Evolutionary conservation across 2,113 vertebrate species (phyloP).

Genomic region (Budorcas taxicolor): DNA sequence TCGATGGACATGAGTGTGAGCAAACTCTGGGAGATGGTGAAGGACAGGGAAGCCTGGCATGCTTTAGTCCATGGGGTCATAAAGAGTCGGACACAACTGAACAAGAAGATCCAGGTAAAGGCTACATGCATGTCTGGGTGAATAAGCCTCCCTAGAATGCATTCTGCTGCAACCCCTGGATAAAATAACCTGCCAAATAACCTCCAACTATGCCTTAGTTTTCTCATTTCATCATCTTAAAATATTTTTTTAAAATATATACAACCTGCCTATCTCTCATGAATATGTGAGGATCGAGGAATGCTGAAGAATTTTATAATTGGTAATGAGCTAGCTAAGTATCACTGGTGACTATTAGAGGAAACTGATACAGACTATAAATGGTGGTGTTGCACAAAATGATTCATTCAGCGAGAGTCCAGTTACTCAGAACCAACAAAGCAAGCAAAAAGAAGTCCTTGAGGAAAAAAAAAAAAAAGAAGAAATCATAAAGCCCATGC

Average conservation of each 20-base stretch:
- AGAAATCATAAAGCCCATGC: not conserved
- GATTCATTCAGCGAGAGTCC: not conserved
- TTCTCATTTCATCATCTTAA: not conserved
- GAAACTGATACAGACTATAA: constrained; percentile 7
- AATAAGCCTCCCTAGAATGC: not conserved
- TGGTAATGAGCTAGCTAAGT: not conserved
- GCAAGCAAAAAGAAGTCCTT: not conserved
- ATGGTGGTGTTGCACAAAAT: not conserved
- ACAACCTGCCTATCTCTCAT: not conserved
- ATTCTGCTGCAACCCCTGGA: not conserved
- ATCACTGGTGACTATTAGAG: not conserved
- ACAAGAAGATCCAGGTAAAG: not conserved
- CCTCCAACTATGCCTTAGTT: not conserved
- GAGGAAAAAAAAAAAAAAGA: not conserved
- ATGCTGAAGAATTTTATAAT: not conserved
- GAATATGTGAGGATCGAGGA: not conserved
- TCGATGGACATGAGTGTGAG: not conserved
- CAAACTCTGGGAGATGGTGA: not conserved
- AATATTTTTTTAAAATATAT: not conserved
- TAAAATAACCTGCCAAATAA: not conserved
- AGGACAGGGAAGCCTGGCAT: not conserved
- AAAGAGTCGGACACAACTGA: not conserved
- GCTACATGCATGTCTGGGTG: not conserved
- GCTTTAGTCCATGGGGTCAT: not conserved
- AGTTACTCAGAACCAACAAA: not conserved